phyloP scores from a whole-genome alignment of 2,888 invertebrate genomes.

The Agriopis leucophaearia region DNA sequence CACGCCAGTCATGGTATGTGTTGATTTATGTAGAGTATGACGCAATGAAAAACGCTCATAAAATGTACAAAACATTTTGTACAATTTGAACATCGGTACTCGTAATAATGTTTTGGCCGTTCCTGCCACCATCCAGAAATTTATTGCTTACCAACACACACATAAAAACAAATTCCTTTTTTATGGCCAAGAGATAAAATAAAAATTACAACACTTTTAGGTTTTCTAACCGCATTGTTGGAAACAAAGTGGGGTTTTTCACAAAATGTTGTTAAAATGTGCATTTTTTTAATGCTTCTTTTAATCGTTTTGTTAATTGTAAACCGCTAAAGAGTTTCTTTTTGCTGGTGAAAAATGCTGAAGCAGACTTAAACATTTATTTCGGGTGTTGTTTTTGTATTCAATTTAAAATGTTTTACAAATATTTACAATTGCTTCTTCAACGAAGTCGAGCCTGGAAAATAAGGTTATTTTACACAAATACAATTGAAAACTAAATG shows the following conservation, averaged over 20 bases:
- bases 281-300: slow-evolving; percentile 28
- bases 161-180: slow-evolving; percentile 29
- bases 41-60: slow-evolving; percentile 7
- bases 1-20: background rate
- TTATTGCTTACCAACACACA: slow-evolving; percentile 25
- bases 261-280: slow-evolving; percentile 31
- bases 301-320: slow-evolving; percentile 42
- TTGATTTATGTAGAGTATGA: slow-evolving; percentile 13
- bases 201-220: slow-evolving; percentile 35
- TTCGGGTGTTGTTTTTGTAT: background rate
- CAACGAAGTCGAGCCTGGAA: no score
- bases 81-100: slow-evolving; percentile 14
- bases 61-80: slow-evolving; percentile 18
- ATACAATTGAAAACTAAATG: no score
- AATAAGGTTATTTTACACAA: no score
- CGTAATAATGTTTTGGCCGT: slow-evolving; percentile 15
- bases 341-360: slow-evolving; percentile 1
- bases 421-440: no score
- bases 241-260: slow-evolving; percentile 32
- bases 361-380: slow-evolving; percentile 1
- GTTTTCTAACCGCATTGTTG: slow-evolving; percentile 40
- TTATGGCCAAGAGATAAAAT: slow-evolving; percentile 32
- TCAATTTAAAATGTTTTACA: no score
- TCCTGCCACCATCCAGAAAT: slow-evolving; percentile 22
- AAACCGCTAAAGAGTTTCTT: slow-evolving; percentile 31